Base-by-base conservation (phyloP, 1,140 invertebrate species). In the Adoxophyes honmai region DNA sequence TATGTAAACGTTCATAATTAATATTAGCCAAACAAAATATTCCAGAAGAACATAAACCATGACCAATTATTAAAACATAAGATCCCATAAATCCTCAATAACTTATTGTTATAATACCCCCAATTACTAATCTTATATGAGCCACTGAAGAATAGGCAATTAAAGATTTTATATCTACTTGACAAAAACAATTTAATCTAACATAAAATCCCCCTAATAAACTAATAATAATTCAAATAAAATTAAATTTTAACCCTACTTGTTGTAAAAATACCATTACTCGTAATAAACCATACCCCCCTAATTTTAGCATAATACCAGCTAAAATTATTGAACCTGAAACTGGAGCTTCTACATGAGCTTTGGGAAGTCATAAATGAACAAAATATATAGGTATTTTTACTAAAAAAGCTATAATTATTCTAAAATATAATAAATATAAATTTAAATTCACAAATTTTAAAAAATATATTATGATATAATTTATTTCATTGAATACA, bases 301-400 rank as follows among this genome's bases (percentile, higher is more conserved):
- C 93, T 89, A 94, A 90, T 82, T 94, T 94, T 81, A 94, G 84
- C 76, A 94, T 86, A 82, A 94, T 78, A 0, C 91, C 93, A 37
- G 93, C 93, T 81, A 94, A 92, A 92, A 94, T 91, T 86, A 94
- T 94, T 34, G 93, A 93, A 4, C 92, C 92, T 48, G 89, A 90
- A 78, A 93, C 74, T n/a, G 93, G 92, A 66, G 93, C 92, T 74
- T 94, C 93, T 14, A 94, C 93, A 92, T 94, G 93, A 89, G 93
- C 93, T 56, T 93, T 94, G 52, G 93, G 93, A 53, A 36, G 9
- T 36, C 34, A 36, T 36, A 36, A 36, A 36, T 94, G 93, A 88
- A 93, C 62, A 73, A 91, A 86, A 92, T 90, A 94, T 82, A 93
- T 91, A 15, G 93, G 93, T 70, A 93, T 90, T 89, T 94, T 94